phyloP scores from a whole-genome alignment of 2,797 vertebrate genomes.

The Cephalopachus bancanus region DNA sequence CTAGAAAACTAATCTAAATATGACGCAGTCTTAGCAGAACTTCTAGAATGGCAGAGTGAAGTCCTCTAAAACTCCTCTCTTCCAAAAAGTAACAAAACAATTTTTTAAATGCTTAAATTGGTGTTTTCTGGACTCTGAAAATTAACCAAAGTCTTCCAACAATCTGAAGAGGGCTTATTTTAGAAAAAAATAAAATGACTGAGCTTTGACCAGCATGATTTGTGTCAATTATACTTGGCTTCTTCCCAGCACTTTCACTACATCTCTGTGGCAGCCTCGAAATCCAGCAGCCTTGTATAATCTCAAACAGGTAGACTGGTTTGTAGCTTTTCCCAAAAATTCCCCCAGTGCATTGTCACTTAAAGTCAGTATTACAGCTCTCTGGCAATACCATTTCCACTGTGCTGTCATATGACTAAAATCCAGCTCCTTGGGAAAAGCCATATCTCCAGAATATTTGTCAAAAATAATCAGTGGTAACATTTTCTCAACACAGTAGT shows the following conservation, averaged over 20 bases:
- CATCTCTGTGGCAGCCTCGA: neutral
- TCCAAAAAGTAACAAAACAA: neutral
- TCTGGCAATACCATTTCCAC: neutral
- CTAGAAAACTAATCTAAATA: neutral
- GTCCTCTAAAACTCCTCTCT: neutral
- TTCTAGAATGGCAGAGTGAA: neutral
- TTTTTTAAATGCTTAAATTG: neutral
- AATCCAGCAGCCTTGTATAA: neutral
- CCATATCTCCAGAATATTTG: neutral
- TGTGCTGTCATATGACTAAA: neutral
- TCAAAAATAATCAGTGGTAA: neutral
- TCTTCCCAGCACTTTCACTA: fast-evolving
- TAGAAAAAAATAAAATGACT: neutral
- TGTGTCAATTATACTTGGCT: neutral
- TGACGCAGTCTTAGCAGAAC: neutral
- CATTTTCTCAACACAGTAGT: neutral
- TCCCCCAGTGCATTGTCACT: neutral
- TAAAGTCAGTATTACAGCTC: neutral
- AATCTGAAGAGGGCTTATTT: neutral
- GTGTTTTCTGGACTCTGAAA: neutral
- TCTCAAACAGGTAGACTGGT: neutral
- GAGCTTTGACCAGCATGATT: neutral
- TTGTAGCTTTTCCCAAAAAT: neutral
- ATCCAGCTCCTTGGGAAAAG: neutral
- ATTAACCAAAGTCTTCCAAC: neutral